phyloP scores from a whole-genome alignment of 2,797 vertebrate species.

The Botia kubotai region DNA sequence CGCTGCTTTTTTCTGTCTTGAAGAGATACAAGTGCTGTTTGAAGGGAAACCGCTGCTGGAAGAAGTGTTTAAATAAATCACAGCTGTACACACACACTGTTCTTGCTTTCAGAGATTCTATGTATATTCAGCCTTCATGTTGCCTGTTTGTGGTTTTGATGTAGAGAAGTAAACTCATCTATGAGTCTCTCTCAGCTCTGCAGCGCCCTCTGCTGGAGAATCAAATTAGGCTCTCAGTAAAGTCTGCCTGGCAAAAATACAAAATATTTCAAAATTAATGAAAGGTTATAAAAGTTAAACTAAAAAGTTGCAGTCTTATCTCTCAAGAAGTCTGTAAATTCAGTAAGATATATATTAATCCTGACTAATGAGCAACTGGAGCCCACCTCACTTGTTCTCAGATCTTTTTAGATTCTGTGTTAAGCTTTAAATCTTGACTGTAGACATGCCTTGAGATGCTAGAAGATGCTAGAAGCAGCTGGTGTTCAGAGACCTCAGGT shows the following conservation, averaged over 20 bases:
- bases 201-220: slow-evolving; percentile 53
- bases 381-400: slow-evolving; percentile 35
- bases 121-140: background rate
- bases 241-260: background rate
- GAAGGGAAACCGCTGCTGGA: no score
- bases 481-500: no score
- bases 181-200: slow-evolving; percentile 20
- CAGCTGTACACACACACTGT: background rate
- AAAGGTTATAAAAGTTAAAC: background rate
- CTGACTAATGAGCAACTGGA: slow-evolving; percentile 3
- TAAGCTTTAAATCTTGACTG: slow-evolving; percentile 38
- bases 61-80: background rate
- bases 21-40: background rate
- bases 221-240: background rate
- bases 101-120: background rate
- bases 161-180: background rate
- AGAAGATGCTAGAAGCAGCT: no score
- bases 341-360: slow-evolving; percentile 23
- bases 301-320: background rate
- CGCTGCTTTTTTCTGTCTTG: background rate
- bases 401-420: slow-evolving; percentile 28
- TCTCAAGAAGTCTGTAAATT: slow-evolving; percentile 25
- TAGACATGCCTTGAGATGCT: background rate
- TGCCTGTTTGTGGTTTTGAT: background rate
- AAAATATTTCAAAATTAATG: background rate